A percentile compares a stretch with the other conserved stretches of the same genome.
phyloP scores from a whole-genome alignment of 2,888 invertebrate genomes.

The Pandemis heparana region DNA sequence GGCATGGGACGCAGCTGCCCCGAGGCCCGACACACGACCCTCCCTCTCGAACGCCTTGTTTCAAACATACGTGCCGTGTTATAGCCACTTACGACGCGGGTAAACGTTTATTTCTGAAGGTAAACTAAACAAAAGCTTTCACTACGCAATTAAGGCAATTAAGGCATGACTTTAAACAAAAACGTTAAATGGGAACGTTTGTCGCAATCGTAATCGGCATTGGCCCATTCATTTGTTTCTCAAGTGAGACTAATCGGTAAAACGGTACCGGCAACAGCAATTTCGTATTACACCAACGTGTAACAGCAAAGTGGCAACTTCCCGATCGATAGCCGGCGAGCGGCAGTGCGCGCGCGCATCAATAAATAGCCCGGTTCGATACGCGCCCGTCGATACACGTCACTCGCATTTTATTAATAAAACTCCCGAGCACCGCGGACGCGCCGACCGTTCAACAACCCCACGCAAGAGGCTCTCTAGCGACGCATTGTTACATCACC shows the following conservation, averaged over 20 bases:
- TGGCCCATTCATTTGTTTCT: slow-evolving; percentile 47
- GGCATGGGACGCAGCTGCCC: slow-evolving; percentile 62
- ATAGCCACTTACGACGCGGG: slow-evolving; percentile 15
- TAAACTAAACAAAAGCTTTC: slow-evolving; percentile 23
- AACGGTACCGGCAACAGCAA: slow-evolving; percentile 48
- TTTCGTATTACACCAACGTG: not conserved
- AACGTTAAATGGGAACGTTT: slow-evolving; percentile 43
- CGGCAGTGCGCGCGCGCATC: slow-evolving; percentile 71
- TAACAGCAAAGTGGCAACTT: slow-evolving; percentile 37
- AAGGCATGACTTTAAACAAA: not conserved
- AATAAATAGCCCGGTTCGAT: slow-evolving; percentile 77
- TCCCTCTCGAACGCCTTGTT: slow-evolving; percentile 62
- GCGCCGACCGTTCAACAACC: slow-evolving; percentile 79
- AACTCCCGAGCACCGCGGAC: slow-evolving; percentile 70
- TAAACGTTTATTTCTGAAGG: slow-evolving; percentile 21
- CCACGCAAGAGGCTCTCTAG: slow-evolving; percentile 65
- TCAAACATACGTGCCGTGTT: slow-evolving; percentile 44
- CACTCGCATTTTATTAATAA: slow-evolving; percentile 83
- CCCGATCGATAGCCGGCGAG: slow-evolving; percentile 62
- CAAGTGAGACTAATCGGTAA: slow-evolving; percentile 56
- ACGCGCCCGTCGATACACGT: slow-evolving; percentile 78
- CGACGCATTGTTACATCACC: slow-evolving; percentile 67
- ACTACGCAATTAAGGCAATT: not conserved
- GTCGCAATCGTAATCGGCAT: slow-evolving; percentile 52
- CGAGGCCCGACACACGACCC: slow-evolving; percentile 47